Percentiles rank a stretch among this genome's conserved stretches.
Conservation (phyloP, 2,113 vertebrate genomes). For the Chloropsis cyanopogon region DNA sequence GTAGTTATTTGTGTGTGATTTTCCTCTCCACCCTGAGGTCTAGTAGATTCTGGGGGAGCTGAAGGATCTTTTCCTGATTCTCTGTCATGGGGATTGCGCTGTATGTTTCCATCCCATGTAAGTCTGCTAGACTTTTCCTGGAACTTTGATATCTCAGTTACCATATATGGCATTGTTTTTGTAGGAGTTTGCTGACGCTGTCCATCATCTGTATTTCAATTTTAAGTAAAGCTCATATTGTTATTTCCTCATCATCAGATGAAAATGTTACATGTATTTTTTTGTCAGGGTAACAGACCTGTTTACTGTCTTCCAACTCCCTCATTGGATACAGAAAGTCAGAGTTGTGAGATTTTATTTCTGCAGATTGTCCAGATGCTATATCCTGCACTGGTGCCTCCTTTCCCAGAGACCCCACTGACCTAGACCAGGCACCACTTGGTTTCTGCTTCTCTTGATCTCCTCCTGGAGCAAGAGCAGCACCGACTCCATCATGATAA, state of each 20-base stretch:
- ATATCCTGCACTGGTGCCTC: background rate
- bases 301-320: background rate
- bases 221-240: background rate
- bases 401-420: background rate
- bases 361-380: background rate
- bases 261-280: background rate
- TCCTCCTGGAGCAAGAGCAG: background rate
- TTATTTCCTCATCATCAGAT: background rate
- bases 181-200: background rate
- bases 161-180: background rate
- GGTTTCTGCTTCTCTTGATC: background rate
- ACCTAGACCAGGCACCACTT: background rate
- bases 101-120: background rate
- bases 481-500: background rate
- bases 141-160: background rate
- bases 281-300: background rate
- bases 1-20: background rate
- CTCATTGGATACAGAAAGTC: background rate
- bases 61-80: background rate
- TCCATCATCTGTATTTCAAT: background rate
- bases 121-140: background rate
- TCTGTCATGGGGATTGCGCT: accelerated
- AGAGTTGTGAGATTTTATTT: background rate
- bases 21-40: background rate
- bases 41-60: background rate